phyloP scores from a whole-genome alignment of 2,113 vertebrate species.

The Actinemys pallida region DNA sequence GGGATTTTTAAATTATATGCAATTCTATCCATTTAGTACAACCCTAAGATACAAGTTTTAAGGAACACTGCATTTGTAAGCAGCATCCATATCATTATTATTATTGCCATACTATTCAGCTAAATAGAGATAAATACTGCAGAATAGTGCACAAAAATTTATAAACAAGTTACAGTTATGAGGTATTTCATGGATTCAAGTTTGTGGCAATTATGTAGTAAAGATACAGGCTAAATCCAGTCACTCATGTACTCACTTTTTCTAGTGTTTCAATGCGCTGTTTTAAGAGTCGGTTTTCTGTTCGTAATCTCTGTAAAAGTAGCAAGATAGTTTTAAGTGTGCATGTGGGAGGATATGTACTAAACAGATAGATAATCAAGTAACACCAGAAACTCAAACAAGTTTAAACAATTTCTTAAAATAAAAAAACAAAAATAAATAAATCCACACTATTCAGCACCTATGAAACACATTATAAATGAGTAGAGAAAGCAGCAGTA shows the following conservation, averaged over 20 bases:
- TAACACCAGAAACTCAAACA: background rate
- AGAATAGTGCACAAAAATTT: slow-evolving; percentile 18
- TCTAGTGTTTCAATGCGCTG: slow-evolving; percentile 98
- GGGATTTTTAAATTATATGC: background rate
- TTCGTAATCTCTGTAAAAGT: slow-evolving; percentile 91
- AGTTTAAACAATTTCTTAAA: background rate
- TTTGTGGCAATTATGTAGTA: background rate
- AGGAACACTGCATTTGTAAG: background rate
- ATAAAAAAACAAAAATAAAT: too few species aligned
- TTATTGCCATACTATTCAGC: background rate
- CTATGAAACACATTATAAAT: background rate
- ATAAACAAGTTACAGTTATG: background rate
- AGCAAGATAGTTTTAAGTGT: slow-evolving; percentile 23
- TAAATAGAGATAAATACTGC: slow-evolving; percentile 18
- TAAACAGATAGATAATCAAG: slow-evolving; percentile 17
- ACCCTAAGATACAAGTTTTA: background rate
- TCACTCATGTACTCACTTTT: slow-evolving; percentile 88
- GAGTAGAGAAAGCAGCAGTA: background rate
- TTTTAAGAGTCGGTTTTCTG: slow-evolving; percentile 96
- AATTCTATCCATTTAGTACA: background rate
- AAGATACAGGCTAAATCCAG: background rate
- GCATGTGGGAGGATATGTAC: background rate
- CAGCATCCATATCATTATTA: background rate
- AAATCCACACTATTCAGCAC: background rate
- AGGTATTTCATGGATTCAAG: background rate